Percentiles rank a stretch among this genome's conserved stretches.
phyloP scores from a whole-genome alignment of 2,888 invertebrate genomes.

The Protonemura montana region DNA sequence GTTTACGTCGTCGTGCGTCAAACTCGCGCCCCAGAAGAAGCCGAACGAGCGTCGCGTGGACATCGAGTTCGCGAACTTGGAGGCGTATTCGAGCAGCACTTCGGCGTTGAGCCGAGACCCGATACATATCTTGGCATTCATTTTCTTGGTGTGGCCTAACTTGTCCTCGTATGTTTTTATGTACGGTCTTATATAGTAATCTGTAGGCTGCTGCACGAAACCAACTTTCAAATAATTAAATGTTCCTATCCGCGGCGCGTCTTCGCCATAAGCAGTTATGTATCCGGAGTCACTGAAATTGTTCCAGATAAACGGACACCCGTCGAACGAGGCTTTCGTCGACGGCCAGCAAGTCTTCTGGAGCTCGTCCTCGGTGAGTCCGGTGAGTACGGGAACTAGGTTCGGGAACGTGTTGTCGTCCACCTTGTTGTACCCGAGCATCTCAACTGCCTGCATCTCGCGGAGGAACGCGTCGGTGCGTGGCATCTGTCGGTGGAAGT shows the following conservation, averaged over 20 bases:
- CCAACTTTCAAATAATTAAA: slow-evolving; percentile 84
- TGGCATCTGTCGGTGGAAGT: slow-evolving; percentile 85
- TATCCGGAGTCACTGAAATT: slow-evolving; percentile 76
- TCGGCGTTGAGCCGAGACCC: slow-evolving; percentile 74
- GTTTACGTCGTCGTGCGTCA: slow-evolving; percentile 86
- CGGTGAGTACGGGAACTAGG: slow-evolving; percentile 80
- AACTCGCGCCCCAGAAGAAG: slow-evolving; percentile 83
- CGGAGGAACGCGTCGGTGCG: slow-evolving; percentile 70
- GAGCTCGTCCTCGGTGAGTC: slow-evolving; percentile 72
- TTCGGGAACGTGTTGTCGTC: slow-evolving; percentile 95
- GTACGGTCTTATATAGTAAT: slow-evolving; percentile 83
- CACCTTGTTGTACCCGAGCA: slow-evolving; percentile 91
- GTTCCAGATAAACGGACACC: slow-evolving; percentile 86
- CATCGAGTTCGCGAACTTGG: slow-evolving; percentile 69
- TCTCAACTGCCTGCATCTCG: slow-evolving; percentile 73
- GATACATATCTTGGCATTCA: slow-evolving; percentile 74
- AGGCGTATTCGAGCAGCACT: slow-evolving; percentile 75
- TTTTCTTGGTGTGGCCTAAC: slow-evolving; percentile 70
- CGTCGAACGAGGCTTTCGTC: slow-evolving; percentile 70
- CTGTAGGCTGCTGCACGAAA: slow-evolving; percentile 80
- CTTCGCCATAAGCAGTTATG: slow-evolving; percentile 83
- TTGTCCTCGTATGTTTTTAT: slow-evolving; percentile 72
- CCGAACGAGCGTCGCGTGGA: slow-evolving; percentile 73
- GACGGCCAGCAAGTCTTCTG: slow-evolving; percentile 70
- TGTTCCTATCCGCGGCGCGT: slow-evolving; percentile 77